phyloP scores from a whole-genome alignment of 2,797 vertebrate genomes.

The Dermochelys coriacea region DNA sequence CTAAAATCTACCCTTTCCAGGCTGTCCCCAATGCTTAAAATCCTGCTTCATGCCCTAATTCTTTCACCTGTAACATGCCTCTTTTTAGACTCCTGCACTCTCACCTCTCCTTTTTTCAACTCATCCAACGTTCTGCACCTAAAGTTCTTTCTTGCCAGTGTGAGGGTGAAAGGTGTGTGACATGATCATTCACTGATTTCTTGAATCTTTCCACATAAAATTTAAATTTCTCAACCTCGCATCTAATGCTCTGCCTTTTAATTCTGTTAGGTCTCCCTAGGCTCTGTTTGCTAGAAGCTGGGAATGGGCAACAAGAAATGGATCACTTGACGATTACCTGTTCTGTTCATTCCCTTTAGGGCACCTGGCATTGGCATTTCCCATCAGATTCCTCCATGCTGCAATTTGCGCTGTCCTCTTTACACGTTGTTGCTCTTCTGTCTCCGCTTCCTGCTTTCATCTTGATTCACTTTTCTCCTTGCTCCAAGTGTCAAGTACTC shows the following conservation, averaged over 20 bases:
- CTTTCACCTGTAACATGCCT: not conserved
- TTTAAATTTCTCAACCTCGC: not conserved
- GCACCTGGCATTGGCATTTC: not conserved
- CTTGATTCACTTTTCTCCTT: not conserved
- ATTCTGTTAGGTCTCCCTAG: not conserved
- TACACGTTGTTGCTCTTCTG: not conserved
- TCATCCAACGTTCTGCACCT: not conserved
- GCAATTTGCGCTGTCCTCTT: not conserved
- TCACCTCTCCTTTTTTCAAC: not conserved
- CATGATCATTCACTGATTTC: not conserved
- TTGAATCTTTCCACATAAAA: not conserved
- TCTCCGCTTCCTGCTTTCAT: not conserved
- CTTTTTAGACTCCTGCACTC: not conserved
- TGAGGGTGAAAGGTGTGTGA: not conserved
- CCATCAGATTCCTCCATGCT: not conserved
- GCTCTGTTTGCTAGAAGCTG: too few relatives aligned
- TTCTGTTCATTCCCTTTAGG: too few relatives aligned
- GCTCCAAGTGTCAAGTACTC: not conserved
- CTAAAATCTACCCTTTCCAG: not conserved
- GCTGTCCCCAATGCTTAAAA: not conserved
- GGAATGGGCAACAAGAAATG: too few relatives aligned
- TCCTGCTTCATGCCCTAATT: not conserved
- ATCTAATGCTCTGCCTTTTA: not conserved
- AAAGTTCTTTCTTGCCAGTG: not conserved
- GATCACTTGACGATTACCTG: too few relatives aligned